phyloP scores from a whole-genome alignment of 2,888 invertebrate species.

The Amphipyra tragopoginis region DNA sequence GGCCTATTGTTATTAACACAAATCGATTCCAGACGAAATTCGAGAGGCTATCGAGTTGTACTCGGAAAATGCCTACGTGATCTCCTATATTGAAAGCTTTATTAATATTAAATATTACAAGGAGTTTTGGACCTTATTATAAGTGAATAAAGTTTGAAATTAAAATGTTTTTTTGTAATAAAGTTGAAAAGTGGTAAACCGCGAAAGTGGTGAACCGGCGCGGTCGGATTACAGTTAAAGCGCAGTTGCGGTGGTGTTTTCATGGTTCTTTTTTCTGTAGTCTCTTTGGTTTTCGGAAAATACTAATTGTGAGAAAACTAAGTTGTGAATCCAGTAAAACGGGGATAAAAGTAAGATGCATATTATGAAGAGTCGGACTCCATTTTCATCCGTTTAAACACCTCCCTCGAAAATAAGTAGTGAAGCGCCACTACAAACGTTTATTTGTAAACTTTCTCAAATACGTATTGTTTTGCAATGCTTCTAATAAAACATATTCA shows the following conservation, averaged over 20 bases:
- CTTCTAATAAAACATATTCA: too few relatives aligned
- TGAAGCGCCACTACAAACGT: too few relatives aligned
- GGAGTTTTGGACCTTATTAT: slow-evolving; percentile 30
- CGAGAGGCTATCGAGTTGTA: slow-evolving; percentile 44
- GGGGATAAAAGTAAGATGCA: neutral
- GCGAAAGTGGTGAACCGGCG: slow-evolving; percentile 45
- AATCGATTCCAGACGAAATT: slow-evolving; percentile 51
- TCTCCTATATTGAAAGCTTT: slow-evolving; percentile 45
- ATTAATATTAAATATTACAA: slow-evolving; percentile 35
- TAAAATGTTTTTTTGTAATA: slow-evolving; percentile 29
- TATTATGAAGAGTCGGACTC: neutral
- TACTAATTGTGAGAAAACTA: slow-evolving; percentile 8
- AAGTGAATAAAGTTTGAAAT: slow-evolving; percentile 20
- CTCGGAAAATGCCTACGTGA: slow-evolving; percentile 50
- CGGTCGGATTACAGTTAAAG: slow-evolving; percentile 53
- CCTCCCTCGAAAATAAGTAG: too few relatives aligned
- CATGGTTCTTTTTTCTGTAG: slow-evolving; percentile 18
- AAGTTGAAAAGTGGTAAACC: slow-evolving; percentile 51
- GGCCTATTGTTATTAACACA: slow-evolving; percentile 52
- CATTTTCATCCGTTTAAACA: too few relatives aligned
- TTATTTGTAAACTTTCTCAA: too few relatives aligned
- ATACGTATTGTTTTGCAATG: too few relatives aligned
- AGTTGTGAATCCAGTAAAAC: neutral
- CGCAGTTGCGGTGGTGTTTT: slow-evolving; percentile 41
- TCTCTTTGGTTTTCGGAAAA: slow-evolving; percentile 23